Base-by-base conservation (phyloP, 2,797 vertebrate species). In the Lophotriccus pileatus region DNA sequence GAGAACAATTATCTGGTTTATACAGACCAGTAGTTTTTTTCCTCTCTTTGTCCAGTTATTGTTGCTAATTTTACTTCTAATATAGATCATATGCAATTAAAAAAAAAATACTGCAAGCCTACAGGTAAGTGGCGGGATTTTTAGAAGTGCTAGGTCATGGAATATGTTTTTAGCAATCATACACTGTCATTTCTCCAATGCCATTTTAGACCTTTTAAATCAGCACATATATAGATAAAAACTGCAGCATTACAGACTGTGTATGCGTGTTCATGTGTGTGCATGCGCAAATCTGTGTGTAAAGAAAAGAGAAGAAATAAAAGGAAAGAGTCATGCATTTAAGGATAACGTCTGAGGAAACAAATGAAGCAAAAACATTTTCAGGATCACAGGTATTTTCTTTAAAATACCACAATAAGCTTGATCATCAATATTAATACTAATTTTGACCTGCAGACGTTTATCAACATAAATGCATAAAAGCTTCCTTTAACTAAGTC, bases 71-170 rank as follows among this genome's bases (percentile, higher is more conserved):
- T 96, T 94, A 60, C 68, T 96, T 96, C 87, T 93, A 91, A 93
- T 91, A 97, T 58, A 97, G 97, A 97, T 93, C 80, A 87, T 86
- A 96, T 68, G 80, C 86, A 96, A 96, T 92, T 95, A 96, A 97
- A 97, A n/a, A n/a, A 97, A 87, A 96, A 96, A 92, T 94, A 68
- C 67, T 75, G 34, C 41, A 88, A 96, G 49, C 69, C 82, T 75
- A 32, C 25, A 84, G 77, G 43, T 96, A 95, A 95, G 50, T 63
- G 64, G n/a, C 10, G 47, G 34, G 60, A 93, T 63, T 85, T 94
- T 89, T 34, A 50, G 67, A 72, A 91, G 20, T 63, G 18, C 7
- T 87, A 53, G 11, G 95, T 67, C 78, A 30, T 50, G n/a, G 30
- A n/a, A n/a, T 83, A 67, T 53, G 37, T 92, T 95, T 94, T 93